Percentiles rank a stretch among this genome's conserved stretches.
Conservation (phyloP, 1,140 invertebrate genomes). For the Zaprionus tsacasi region DNA sequence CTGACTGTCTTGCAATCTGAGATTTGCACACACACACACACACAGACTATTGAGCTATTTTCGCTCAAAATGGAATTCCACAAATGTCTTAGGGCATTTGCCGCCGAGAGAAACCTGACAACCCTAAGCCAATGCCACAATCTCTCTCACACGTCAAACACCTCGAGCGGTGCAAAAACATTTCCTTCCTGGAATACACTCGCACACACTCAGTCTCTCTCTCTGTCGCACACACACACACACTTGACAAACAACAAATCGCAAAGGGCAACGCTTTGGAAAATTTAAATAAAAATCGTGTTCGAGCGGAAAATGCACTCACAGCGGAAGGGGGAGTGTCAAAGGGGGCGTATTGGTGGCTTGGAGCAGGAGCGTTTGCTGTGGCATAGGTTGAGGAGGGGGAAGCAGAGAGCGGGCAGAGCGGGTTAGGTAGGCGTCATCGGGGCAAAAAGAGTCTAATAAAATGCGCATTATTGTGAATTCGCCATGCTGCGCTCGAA, state of each 20-base stretch:
- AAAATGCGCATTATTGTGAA: conserved; percentile 77
- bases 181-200: conserved; percentile 57
- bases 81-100: conserved; percentile 34
- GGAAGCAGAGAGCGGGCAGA: no score
- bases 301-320: conserved; percentile 76
- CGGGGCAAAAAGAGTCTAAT: conserved; percentile 55
- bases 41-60: conserved; percentile 8
- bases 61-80: conserved; percentile 29
- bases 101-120: conserved; percentile 46
- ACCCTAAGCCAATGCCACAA: conserved; percentile 53
- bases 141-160: conserved; percentile 53
- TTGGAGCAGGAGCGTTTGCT: not conserved
- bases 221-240: conserved; percentile 10
- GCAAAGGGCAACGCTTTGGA: conserved; percentile 69
- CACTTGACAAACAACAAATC: conserved; percentile 24
- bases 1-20: not conserved
- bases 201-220: conserved; percentile 3
- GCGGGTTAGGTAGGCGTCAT: not conserved
- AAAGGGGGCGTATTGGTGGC: not conserved
- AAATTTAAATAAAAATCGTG: conserved; percentile 78
- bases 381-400: no score
- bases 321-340: conserved; percentile 34
- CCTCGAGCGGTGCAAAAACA: conserved; percentile 51
- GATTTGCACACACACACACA: not conserved
- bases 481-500: conserved; percentile 59